These are phyloP conservation scores for Dasysyrphus albostriatus DNA, from an alignment of 2,888 invertebrate species.

Conservation along the genomic window DNA sequence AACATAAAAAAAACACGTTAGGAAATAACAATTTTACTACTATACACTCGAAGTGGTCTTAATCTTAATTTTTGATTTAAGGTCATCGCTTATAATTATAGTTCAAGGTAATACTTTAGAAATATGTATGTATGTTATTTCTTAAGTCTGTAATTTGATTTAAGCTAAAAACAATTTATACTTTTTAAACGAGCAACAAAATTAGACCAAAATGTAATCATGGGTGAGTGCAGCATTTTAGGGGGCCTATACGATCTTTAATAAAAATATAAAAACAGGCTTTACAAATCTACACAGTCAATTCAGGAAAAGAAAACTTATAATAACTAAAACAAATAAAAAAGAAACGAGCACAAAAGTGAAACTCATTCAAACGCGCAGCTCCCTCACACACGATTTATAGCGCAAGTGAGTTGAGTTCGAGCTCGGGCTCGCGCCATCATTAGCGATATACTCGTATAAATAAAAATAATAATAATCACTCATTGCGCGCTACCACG, in stretches of 20 bases:
- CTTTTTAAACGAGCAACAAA: neutral
- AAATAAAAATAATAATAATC: slow-evolving; percentile 59
- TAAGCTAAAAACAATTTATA: neutral
- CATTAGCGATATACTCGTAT: slow-evolving; percentile 62
- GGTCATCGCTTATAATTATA: slow-evolving; percentile 36
- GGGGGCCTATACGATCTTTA: neutral
- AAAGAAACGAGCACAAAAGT: slow-evolving; percentile 75
- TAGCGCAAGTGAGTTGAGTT: slow-evolving; percentile 38
- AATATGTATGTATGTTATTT: neutral
- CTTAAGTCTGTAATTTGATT: neutral
- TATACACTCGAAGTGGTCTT: slow-evolving; percentile 37
- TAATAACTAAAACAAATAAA: slow-evolving; percentile 51
- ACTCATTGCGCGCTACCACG: slow-evolving; percentile 39
- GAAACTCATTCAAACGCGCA: slow-evolving; percentile 67
- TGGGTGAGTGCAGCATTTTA: neutral
- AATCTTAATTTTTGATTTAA: slow-evolving; percentile 53
- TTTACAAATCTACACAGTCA: neutral
- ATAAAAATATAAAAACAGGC: no score
- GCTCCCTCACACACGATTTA: slow-evolving; percentile 57
- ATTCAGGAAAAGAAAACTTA: slow-evolving; percentile 58
- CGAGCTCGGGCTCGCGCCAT: slow-evolving; percentile 41
- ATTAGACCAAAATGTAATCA: slow-evolving; percentile 19
- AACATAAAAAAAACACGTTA: slow-evolving; percentile 34
- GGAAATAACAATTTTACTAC: slow-evolving; percentile 41
- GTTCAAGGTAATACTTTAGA: slow-evolving; percentile 38